phyloP scores from a whole-genome alignment of 1,140 invertebrate genomes.

The Drosophila oshimai region DNA sequence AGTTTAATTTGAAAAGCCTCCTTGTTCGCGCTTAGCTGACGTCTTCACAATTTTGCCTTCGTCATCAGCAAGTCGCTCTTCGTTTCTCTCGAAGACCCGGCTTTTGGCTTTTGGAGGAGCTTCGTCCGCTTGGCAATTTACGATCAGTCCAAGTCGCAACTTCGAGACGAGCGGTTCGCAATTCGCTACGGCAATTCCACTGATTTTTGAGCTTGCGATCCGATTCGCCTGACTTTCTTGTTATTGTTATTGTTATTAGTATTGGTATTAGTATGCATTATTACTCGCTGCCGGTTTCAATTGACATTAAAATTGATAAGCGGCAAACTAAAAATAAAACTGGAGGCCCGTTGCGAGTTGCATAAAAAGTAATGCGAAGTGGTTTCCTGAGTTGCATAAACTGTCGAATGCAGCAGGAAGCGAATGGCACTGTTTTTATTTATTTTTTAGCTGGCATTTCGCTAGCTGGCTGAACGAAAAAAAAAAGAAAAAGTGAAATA shows the following conservation, averaged over 20 bases:
- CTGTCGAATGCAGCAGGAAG: conserved; percentile 70
- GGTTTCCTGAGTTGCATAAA: conserved; percentile 74
- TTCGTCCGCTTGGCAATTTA: conserved; percentile 25
- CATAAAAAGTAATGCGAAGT: conserved; percentile 77
- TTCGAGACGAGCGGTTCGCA: conserved; percentile 36
- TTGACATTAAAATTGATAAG: conserved; percentile 75
- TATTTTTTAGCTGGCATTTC: conserved; percentile 25
- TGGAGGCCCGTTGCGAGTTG: conserved; percentile 48
- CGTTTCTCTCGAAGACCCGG: conserved; percentile 26
- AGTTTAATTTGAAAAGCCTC: conserved; percentile 58
- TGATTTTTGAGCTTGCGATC: not conserved
- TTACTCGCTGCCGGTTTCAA: conserved; percentile 44
- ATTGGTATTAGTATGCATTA: conserved; percentile 38
- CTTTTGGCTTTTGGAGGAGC: conserved; percentile 40
- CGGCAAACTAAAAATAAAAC: conserved; percentile 59
- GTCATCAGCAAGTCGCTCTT: not conserved
- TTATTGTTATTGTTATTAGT: conserved; percentile 42
- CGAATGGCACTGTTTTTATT: conserved; percentile 16
- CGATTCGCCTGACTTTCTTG: not conserved
- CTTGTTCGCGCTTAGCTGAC: conserved; percentile 9
- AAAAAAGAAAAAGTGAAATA: conserved; percentile 20
- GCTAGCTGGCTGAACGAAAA: not conserved
- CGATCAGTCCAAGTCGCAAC: conserved; percentile 63
- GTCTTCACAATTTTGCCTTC: conserved; percentile 10
- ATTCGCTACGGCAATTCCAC: conserved; percentile 16